phyloP scores from a whole-genome alignment of 2,797 vertebrate species.

The Neosilurus mollespiculum region DNA sequence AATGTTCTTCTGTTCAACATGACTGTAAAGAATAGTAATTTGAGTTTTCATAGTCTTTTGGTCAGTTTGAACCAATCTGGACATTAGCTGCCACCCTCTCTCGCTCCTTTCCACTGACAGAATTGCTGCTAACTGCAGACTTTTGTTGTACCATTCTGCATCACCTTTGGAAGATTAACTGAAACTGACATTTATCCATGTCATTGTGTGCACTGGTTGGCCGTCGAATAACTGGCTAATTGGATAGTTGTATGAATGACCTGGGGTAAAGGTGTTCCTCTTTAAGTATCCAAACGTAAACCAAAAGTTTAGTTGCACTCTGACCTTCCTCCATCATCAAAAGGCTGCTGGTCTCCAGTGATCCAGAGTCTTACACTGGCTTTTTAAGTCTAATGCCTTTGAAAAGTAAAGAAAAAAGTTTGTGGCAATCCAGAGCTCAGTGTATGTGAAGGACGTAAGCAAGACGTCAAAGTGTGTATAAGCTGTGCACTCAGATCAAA shows the following conservation, averaged over 20 bases:
- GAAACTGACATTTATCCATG: neutral
- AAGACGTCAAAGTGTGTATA: slow-evolving; percentile 10
- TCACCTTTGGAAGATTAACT: neutral
- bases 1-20: neutral
- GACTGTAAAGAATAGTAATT: neutral
- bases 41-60: neutral
- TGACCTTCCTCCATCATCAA: neutral
- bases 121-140: neutral
- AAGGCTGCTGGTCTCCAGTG: neutral
- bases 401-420: slow-evolving; percentile 38
- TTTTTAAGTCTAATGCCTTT: slow-evolving; percentile 4
- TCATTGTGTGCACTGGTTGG: neutral
- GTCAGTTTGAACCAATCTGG: neutral
- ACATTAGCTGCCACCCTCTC: neutral
- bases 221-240: neutral
- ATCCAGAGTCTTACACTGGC: neutral
- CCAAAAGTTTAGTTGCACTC: neutral
- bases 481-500: slow-evolving; percentile 32
- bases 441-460: slow-evolving; percentile 21
- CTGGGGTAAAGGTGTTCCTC: neutral
- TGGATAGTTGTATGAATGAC: neutral
- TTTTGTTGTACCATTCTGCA: neutral
- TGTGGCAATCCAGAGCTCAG: slow-evolving; percentile 23
- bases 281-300: neutral
- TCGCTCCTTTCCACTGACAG: neutral